A percentile compares a stretch with the other conserved stretches of the same genome.
Evolutionary conservation across 2,113 vertebrate genomes (phyloP).

Genomic region (Athene noctua): DNA sequence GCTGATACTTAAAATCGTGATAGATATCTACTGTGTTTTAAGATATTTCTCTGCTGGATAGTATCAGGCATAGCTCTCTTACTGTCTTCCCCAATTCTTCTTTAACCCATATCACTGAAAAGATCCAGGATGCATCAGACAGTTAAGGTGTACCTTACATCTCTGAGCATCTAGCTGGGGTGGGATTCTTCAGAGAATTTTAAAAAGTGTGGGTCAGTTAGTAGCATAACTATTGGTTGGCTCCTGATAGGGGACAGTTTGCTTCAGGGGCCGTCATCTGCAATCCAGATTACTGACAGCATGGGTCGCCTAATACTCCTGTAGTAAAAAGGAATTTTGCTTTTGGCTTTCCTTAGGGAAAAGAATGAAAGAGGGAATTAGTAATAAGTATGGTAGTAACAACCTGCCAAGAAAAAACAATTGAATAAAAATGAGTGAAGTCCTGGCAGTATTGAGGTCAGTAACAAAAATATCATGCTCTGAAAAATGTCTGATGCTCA

Average conservation of each 20-base stretch:
- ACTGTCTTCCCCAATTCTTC: background rate
- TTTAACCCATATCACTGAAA: accelerated
- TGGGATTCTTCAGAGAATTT: background rate
- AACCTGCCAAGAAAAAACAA: background rate
- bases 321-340: background rate
- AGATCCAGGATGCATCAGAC: background rate
- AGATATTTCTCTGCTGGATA: background rate
- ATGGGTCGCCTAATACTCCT: background rate
- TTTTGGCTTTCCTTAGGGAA: background rate
- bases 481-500: background rate
- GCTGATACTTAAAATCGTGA: background rate
- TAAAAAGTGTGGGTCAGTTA: background rate
- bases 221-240: background rate
- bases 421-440: background rate
- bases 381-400: background rate
- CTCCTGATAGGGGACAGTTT: background rate
- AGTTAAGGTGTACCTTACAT: background rate
- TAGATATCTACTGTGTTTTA: background rate
- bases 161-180: background rate
- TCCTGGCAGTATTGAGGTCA: background rate
- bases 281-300: background rate
- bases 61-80: background rate
- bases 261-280: background rate
- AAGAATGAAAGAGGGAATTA: background rate
- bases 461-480: background rate